These are phyloP conservation scores for Platanista minor DNA, from an alignment of 2,113 vertebrate species.

Conservation along the genomic window DNA sequence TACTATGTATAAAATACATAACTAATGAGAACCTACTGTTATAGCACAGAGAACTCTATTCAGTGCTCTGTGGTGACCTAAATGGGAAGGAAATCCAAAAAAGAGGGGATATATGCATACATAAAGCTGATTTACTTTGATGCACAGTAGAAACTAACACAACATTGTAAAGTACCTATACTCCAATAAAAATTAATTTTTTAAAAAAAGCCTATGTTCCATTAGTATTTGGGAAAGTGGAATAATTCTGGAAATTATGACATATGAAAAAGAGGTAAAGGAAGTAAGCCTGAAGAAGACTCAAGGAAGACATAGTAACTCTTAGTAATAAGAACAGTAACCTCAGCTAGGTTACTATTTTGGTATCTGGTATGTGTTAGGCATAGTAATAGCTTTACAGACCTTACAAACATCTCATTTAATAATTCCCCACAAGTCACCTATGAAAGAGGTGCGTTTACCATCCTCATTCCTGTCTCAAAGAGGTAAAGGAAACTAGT, in stretches of 20 bases:
- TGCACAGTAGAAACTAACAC: no score
- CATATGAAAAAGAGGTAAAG: not conserved
- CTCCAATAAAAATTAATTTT: no score
- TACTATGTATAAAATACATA: no score
- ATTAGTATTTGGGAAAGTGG: not conserved
- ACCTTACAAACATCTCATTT: not conserved
- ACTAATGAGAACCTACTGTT: no score
- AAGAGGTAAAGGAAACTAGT: not conserved
- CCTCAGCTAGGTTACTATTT: not conserved
- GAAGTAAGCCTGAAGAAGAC: not conserved
- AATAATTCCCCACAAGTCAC: not conserved
- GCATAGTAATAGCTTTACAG: not conserved
- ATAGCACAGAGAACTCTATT: no score
- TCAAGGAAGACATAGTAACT: not conserved
- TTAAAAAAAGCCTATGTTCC: not conserved
- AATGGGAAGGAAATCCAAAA: no score
- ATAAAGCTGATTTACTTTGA: no score
- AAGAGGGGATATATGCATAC: no score
- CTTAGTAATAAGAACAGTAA: not conserved
- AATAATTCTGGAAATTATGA: not conserved
- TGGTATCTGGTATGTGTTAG: not conserved
- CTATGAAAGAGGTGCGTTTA: not conserved
- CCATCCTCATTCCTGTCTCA: not conserved
- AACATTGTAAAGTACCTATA: no score
- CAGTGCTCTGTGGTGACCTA: no score